A percentile compares a stretch with the other conserved stretches of the same genome.
Evolutionary conservation across 2,888 invertebrate genomes (phyloP).

Genomic region (Mythimna vitellina): DNA sequence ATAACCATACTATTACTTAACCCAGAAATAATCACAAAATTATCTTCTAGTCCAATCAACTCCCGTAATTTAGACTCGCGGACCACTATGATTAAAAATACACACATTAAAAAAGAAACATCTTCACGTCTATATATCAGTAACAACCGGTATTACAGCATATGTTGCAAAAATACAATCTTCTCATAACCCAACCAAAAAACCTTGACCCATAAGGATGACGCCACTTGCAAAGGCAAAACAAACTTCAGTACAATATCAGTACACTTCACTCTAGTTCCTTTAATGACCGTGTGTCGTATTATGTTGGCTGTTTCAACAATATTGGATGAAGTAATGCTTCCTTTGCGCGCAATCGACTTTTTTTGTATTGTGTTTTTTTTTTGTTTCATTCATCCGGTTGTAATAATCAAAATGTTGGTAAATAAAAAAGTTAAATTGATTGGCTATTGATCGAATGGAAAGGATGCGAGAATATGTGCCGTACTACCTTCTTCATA

Average conservation of each 20-base stretch:
- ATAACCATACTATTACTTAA: not conserved
- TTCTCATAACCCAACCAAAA: not conserved
- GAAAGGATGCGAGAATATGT: not conserved
- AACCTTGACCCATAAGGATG: not conserved
- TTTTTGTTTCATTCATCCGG: not conserved
- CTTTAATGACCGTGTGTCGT: not conserved
- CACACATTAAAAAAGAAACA: conserved; percentile 2
- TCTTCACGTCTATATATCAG: conserved; percentile 1
- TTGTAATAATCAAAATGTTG: conserved; percentile 16
- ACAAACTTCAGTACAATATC: not conserved
- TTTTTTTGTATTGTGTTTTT: not conserved
- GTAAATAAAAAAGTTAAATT: conserved; percentile 19
- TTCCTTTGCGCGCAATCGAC: conserved; percentile 8
- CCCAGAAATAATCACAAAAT: not conserved
- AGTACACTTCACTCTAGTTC: conserved; percentile 3
- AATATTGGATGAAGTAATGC: conserved; percentile 22
- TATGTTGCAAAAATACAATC: conserved; percentile 14
- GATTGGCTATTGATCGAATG: conserved; percentile 7
- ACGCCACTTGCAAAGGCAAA: conserved; percentile 11
- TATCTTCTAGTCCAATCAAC: not conserved
- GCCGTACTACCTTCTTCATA: too few relatives aligned
- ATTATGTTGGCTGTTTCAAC: not conserved
- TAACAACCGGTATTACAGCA: conserved; percentile 18
- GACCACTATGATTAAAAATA: conserved; percentile 22
- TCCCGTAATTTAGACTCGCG: not conserved